Evolutionary conservation across 2,797 vertebrate species (phyloP), one percentile per base, ranked within the genome.

Genomic region (Acrocephalus scirpaceus): DNA sequence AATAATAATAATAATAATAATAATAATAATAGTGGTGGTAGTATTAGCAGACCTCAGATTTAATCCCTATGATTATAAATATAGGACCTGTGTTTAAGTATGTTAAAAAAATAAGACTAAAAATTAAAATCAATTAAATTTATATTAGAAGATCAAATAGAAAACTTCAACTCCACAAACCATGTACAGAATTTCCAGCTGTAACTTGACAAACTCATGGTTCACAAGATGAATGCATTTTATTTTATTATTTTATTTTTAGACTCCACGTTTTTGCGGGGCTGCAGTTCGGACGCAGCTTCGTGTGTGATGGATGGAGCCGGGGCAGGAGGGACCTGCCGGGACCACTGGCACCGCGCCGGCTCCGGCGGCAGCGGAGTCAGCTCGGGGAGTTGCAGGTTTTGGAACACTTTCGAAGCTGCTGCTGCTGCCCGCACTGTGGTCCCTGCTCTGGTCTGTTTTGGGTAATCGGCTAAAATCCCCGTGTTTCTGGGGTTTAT

Each of bases 201-300:
- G 36, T 9, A 23, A 32, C 36, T 42, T 8, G 26, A 9, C 23
- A 18, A 64, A 40, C 9, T 2, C 57, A 1, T 0, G 11, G 34
- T 0, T 65, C 23, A 3, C 21, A 20, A 29, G 38, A 17, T 0
- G 18, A 44, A 44, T 5, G 11, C 0, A 0, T 30, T 67, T 34
- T 25, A 11, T 67, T 38, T 44, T 3, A 16, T 32, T 44, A 0
- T 56, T 81, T 71, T 32, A 1, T 13, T 50, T 56, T 48, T 6
- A 11, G 10, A 4, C 17, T 23, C 30, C 26, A 16, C 3, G 16
- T 17, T 23, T 36, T 25, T 1, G 10, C 5, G 25, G 29, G 16
- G 32, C 25, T 34, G 79, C 15, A 1, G 11, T 3, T 82, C 1
- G 27, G 51, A 2, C 19, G 0, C 16, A n/a, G 67, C 7, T 23